Conservation (phyloP, 2,113 vertebrate species). For the Leptosomus discolor region DNA sequence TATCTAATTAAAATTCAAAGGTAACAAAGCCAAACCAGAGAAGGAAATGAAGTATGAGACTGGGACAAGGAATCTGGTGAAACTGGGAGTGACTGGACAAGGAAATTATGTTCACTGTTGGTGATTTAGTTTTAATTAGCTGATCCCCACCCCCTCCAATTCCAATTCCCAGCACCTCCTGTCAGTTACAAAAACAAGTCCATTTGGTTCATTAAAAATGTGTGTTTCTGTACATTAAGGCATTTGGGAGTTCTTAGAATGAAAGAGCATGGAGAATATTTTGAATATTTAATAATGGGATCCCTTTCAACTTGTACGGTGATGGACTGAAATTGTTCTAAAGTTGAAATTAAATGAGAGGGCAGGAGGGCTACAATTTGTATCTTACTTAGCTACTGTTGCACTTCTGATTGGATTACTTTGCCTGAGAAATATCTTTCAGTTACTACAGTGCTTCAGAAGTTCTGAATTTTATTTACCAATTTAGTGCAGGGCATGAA, state of each 20-base stretch:
- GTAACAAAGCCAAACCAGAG: conserved; percentile 1
- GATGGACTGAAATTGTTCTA: conserved; percentile 31
- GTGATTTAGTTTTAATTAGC: conserved; percentile 62
- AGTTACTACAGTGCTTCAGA: neutral
- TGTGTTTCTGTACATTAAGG: conserved; percentile 61
- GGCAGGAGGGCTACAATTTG: neutral
- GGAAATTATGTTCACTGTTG: conserved; percentile 52
- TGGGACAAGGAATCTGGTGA: conserved; percentile 20
- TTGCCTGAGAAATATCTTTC: neutral
- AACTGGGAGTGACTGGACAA: conserved; percentile 49
- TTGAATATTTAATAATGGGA: conserved; percentile 60
- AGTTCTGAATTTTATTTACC: neutral
- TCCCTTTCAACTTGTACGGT: conserved; percentile 38
- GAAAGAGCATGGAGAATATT: conserved; percentile 50
- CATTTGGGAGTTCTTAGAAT: conserved; percentile 62
- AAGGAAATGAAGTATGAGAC: conserved; percentile 2
- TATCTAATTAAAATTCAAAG: conserved; percentile 44
- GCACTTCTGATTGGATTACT: neutral
- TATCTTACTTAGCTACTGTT: neutral
- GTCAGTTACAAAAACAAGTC: conserved; percentile 62
- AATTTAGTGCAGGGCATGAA: neutral
- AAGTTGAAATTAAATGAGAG: conserved; percentile 31
- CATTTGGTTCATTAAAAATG: conserved; percentile 71
- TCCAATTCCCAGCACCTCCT: conserved; percentile 54
- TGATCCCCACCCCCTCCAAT: neutral